Base-by-base conservation (phyloP, 2,888 invertebrate genomes). In the Agrochola lychnidis region DNA sequence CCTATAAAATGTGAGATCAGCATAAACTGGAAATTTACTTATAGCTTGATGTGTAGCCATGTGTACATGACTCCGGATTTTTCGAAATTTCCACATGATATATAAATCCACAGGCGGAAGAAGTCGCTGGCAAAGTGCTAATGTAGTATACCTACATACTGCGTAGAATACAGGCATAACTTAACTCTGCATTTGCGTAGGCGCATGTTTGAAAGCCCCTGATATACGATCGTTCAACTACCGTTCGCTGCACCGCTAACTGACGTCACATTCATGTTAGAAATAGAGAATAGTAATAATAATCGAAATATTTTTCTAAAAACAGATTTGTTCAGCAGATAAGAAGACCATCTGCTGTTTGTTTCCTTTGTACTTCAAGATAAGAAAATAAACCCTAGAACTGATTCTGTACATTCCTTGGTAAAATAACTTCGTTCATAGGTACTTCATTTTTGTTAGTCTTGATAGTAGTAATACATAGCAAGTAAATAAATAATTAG, bases 381-480 rank as follows among this genome's bases (percentile, higher is more conserved):
- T 42, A 73, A 67, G 22, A 70, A 75, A 82, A 79, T 67, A 72
- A 79, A 82, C 79, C 78, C 30, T 4, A n/a, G 25, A 78, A 64
- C 63, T 61, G 51, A 79, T 78, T 71, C 56, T 69, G 51, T 25
- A 36, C 22, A 72, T 81, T 56, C 57, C 36, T 76, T 66, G 25
- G 40, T 22, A 53, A 59, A 68, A 59, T 45, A 53, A 22, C 19
- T 16, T 10, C n/a, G 16, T 14, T 22, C 48, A 48, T 22, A n/a
- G n/a, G n/a, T n/a, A n/a, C 22, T 59, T 53, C 57, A 40, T 69
- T 64, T 63, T 64, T 66, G 30, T 56, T 59, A 2, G 2, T 51
- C 40, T 25, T 66, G 14, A n/a, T 16, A 51, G 30, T 16, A 64
- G 30, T 16, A 64, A n/a, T 40, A 19, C 19, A 19, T 51, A 19